Conservation (phyloP, 2,113 vertebrate genomes). For the Clinocottus analis region DNA sequence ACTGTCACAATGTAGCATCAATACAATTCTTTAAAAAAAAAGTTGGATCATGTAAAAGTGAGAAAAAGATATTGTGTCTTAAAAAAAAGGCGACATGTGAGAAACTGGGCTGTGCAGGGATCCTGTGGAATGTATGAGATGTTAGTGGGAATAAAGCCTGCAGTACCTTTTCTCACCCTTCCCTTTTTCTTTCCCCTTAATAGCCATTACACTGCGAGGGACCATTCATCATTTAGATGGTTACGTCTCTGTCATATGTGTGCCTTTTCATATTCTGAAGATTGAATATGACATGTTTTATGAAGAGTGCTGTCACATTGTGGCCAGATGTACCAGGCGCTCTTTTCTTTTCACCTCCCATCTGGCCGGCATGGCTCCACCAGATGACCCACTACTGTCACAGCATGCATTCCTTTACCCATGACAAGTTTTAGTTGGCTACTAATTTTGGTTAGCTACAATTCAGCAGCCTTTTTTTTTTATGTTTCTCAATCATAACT, state of each 20-base stretch:
- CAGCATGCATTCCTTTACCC: conserved; percentile 1
- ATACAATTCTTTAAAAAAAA: neutral
- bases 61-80: neutral
- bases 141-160: conserved; percentile 40
- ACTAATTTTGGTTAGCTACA: neutral
- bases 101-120: neutral
- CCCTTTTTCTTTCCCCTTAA: neutral
- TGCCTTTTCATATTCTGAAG: conserved; percentile 27
- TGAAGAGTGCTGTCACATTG: conserved; percentile 34
- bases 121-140: neutral
- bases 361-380: conserved; percentile 20
- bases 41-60: neutral
- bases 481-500: neutral
- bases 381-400: conserved; percentile 29
- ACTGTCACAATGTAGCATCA: neutral
- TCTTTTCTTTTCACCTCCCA: conserved; percentile 6
- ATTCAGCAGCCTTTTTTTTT: neutral
- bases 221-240: conserved; percentile 70
- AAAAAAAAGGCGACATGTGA: neutral
- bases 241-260: conserved; percentile 59
- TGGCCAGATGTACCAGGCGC: conserved; percentile 44
- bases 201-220: conserved; percentile 22
- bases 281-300: conserved; percentile 60
- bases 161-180: conserved; percentile 50
- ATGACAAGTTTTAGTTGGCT: neutral